Evolutionary conservation across 2,888 invertebrate species (phyloP), one percentile per base, ranked within the genome.

Genomic region (Anagyrus pseudococci): DNA sequence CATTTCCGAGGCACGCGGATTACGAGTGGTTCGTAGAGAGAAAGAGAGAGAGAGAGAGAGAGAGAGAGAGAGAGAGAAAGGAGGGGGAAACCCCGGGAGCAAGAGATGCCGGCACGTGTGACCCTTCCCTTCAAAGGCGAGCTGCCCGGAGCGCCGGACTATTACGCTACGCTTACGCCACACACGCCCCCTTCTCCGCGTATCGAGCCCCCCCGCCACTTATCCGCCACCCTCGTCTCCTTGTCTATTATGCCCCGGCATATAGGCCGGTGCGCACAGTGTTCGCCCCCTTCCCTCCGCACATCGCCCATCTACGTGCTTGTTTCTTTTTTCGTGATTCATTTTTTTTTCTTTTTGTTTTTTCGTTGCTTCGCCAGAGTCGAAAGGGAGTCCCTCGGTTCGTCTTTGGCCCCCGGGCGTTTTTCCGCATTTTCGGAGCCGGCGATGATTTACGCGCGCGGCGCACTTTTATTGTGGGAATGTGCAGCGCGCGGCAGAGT

Each of bases 401-500:
- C 41, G 40, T 48, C 47, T 59, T 53, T 49, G 40, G 49, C 22
- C 22, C 20, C 23, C 2, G 20, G 33, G 1, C 17, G 10, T 37
- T 62, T 46, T 56, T 49, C 43, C 55, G 43, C 23, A 4, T 54
- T 59, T 55, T 41, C 20, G 47, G 41, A 40, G 41, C 20, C 40
- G 46, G 33, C 2, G 54, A 49, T 60, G 49, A 60, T 60, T 54
- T 60, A 60, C 40, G 44, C 13, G 15, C 7, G 25, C 10, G 25
- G 15, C 7, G 25, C 10, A 37, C 43, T 62, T 62, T 58, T 62
- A 62, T 58, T 62, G 62, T 62, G 62, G 62, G 57, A 62, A 62
- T 48, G 7, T 29, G n/a, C 10, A 29, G 29, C 10, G 10, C 19
- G 50, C 15, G 4, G 2, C 4, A 25, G 23, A 25, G 8, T 13